Evolutionary conservation across 2,113 vertebrate genomes (phyloP), one percentile per base, ranked within the genome.

Genomic region (Seriola aureovittata): DNA sequence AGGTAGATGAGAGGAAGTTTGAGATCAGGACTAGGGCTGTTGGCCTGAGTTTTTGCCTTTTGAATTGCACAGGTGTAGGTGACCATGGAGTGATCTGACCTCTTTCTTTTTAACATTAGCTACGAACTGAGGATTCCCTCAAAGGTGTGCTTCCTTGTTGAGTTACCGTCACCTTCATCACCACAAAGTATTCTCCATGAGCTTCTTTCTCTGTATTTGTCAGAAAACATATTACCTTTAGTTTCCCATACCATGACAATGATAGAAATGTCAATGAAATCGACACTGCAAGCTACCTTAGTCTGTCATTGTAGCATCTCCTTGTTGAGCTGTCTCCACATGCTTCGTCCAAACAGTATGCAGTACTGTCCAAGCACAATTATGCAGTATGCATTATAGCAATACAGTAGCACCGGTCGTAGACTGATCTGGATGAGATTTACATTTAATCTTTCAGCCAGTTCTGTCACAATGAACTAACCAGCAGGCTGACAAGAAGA

Each of bases 291-390:
- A 59, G 48, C 57, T 76, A 42, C 34, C 29, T 34, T 13, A 48
- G 8, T 67, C 14, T 65, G 25, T 65, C 36, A 36, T 67, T 7
- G 0, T 46, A 58, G 38, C 55, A 36, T 66, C 42, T 63, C 68
- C 10, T 57, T 59, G 63, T 73, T 70, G 40, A 54, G 23, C 32
- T 72, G 46, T 74, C 16, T 67, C 55, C n/a, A 64, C 54, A 79
- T 72, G 66, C 84, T 89, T 87, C 21, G 60, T 86, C 36, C 64
- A 36, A 44, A 66, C 74, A 66, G 62, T 59, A 89, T 85, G 82
- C 83, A 87, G 81, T 87, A 87, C 70, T 87, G 83, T 87, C 85
- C 80, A 94, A 89, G 94, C 91, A 95, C 94, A 95, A 89, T 81
- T 79, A 86, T 78, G 73, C 78, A 88, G 83, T 74, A 87, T 82